Conservation (phyloP, 2,797 vertebrate genomes). For the Sebastes alutus region DNA sequence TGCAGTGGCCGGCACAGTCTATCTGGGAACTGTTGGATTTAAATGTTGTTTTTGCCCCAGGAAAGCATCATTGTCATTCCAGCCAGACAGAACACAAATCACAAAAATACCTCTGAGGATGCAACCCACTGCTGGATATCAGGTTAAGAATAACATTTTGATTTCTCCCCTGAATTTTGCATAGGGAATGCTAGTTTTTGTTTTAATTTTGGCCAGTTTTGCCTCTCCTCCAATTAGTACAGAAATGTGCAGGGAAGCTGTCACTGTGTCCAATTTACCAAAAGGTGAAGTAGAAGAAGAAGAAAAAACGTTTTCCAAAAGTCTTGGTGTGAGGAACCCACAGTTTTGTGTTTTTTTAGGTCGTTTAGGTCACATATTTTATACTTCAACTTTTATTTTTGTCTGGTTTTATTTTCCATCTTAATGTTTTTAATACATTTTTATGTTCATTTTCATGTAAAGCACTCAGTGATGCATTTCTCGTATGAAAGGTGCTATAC, state of each 20-base stretch:
- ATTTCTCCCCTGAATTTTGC: neutral
- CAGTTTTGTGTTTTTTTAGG: no score
- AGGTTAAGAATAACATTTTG: neutral
- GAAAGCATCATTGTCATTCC: neutral
- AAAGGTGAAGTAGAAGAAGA: neutral
- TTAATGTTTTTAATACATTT: neutral
- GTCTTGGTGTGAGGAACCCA: no score
- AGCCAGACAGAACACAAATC: neutral
- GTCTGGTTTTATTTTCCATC: no score
- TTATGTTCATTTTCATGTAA: no score
- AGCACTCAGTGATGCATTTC: fast-evolving
- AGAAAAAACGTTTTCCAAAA: neutral
- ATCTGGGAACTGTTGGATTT: neutral
- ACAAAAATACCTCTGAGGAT: neutral
- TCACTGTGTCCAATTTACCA: neutral
- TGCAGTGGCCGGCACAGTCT: neutral
- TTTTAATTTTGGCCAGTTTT: neutral
- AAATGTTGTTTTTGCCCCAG: neutral
- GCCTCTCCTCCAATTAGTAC: neutral
- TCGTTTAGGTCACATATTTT: neutral
- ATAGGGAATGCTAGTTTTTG: no score
- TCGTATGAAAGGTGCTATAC: no score
- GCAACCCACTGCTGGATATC: neutral
- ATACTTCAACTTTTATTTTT: neutral
- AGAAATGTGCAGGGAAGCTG: neutral